Percentiles rank a stretch among this genome's conserved stretches.
Evolutionary conservation across 2,113 vertebrate species (phyloP).

Genomic region (Setophaga coronata): DNA sequence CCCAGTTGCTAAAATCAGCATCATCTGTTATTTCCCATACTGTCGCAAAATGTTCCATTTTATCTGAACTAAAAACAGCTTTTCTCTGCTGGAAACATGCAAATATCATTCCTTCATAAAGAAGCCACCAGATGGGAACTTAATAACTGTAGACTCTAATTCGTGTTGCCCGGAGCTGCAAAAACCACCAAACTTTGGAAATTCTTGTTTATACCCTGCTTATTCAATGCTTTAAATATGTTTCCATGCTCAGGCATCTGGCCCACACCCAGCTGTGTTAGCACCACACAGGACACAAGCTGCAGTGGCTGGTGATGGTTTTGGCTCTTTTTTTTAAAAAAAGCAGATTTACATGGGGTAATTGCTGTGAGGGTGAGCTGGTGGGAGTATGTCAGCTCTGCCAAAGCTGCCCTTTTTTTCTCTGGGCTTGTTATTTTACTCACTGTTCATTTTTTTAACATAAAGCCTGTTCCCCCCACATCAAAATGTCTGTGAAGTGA

Average conservation of each 20-base stretch:
- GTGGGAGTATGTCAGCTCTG: neutral
- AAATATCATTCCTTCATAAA: conserved; percentile 69
- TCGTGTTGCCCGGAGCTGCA: conserved; percentile 56
- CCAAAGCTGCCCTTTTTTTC: conserved; percentile 2
- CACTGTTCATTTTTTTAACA: neutral
- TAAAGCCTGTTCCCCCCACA: neutral
- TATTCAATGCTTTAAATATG: conserved; percentile 29
- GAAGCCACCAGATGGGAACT: conserved; percentile 69
- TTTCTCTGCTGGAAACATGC: conserved; percentile 71
- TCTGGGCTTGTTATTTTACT: conserved; percentile 25
- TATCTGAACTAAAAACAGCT: conserved; percentile 67
- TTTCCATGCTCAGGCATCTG: conserved; percentile 28
- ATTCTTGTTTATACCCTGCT: conserved; percentile 49
- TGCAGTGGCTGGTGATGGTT: neutral
- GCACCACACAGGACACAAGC: neutral
- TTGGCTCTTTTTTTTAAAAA: neutral
- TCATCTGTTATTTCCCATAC: conserved; percentile 65
- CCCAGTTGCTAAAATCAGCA: conserved; percentile 68
- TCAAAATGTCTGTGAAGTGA: neutral
- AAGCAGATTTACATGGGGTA: neutral
- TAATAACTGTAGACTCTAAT: conserved; percentile 64
- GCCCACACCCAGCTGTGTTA: neutral
- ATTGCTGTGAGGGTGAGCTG: neutral
- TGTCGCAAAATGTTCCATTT: conserved; percentile 55
- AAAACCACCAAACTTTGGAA: conserved; percentile 58